Evolutionary conservation across 2,797 vertebrate genomes (phyloP), one percentile per base, ranked within the genome.

Genomic region (Enteromius anoplus): DNA sequence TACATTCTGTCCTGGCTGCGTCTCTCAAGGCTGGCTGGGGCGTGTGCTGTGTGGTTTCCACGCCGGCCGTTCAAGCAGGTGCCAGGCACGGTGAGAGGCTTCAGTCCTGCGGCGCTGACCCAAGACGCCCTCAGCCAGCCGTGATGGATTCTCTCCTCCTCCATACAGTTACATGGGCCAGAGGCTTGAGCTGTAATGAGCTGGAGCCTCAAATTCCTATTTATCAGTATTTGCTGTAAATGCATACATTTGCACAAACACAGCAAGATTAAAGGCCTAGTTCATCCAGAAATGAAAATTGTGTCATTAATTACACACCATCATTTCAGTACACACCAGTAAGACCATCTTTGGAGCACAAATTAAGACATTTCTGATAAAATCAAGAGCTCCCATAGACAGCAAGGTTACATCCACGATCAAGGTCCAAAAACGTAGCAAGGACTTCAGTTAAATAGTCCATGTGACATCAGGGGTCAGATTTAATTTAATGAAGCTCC

Each of bases 41-140:
- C 88, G 91, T 91, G 88, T 58, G 73, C 91, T 91, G 93, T 91
- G 92, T 90, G 89, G 91, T 90, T 86, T 88, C 93, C 89, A 91
- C 90, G 87, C 79, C 37, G 80, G 62, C 73, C 75, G 94, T 94
- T 94, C 95, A 93, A 94, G 93, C 92, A 93, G 95, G 98, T 98
- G 96, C 98, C 97, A 97, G 97, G 97, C 95, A 97, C 97, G 83
- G 91, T 87, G 86, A 88, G 92, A 89, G 87, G 91, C 94, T 96
- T 95, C 93, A 92, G 93, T 93, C 93, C 93, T 93, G 94, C 94
- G 89, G 84, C 93, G 89, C 94, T 97, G 95, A 96, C 95, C 96
- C 89, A 34, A 90, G 88, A 90, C 81, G 88, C 91, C 91, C 92
- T 90, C 92, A 94, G 93, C 55, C 49, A 64, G 45, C 47, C 9